These are phyloP conservation scores for Geotrypetes seraphini DNA, from an alignment of 2,797 vertebrate genomes.

Conservation along the genomic window DNA sequence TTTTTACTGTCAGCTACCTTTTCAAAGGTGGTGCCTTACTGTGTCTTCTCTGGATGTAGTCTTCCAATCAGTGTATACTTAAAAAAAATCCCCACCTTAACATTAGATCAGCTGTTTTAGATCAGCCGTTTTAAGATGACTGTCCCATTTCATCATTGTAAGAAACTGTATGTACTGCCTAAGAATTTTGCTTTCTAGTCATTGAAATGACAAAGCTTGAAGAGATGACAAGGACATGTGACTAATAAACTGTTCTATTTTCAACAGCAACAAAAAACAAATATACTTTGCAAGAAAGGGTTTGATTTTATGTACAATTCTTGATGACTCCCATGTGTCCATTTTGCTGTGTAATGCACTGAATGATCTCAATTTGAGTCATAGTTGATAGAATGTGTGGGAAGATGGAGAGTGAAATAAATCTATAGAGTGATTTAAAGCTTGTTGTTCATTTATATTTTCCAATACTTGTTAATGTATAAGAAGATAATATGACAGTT, in stretches of 20 bases:
- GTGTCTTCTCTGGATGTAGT: constrained; percentile 52
- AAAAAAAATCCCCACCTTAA: constrained; percentile 29
- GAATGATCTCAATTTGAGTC: constrained; percentile 62
- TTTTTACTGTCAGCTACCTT: constrained; percentile 59
- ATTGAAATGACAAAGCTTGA: constrained; percentile 23
- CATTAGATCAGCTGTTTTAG: constrained; percentile 26
- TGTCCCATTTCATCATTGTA: constrained; percentile 29
- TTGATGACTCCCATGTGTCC: constrained; percentile 47
- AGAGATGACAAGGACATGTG: constrained; percentile 30
- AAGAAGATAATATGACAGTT: no score
- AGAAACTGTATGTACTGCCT: constrained; percentile 30
- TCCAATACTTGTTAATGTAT: no score
- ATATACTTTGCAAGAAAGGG: constrained; percentile 25
- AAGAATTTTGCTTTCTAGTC: constrained; percentile 25
- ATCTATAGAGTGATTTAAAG: constrained; percentile 39
- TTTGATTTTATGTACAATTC: constrained; percentile 47
- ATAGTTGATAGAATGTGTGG: constrained; percentile 47
- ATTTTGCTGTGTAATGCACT: constrained; percentile 80
- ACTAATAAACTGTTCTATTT: constrained; percentile 26
- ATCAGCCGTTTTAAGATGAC: constrained; percentile 23
- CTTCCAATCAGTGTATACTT: constrained; percentile 60
- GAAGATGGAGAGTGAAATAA: constrained; percentile 45
- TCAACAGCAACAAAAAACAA: constrained; percentile 32
- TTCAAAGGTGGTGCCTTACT: constrained; percentile 78
- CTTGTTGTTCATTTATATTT: no score